Conservation (phyloP, 2,888 invertebrate species). For the Drosophila subquinaria region DNA sequence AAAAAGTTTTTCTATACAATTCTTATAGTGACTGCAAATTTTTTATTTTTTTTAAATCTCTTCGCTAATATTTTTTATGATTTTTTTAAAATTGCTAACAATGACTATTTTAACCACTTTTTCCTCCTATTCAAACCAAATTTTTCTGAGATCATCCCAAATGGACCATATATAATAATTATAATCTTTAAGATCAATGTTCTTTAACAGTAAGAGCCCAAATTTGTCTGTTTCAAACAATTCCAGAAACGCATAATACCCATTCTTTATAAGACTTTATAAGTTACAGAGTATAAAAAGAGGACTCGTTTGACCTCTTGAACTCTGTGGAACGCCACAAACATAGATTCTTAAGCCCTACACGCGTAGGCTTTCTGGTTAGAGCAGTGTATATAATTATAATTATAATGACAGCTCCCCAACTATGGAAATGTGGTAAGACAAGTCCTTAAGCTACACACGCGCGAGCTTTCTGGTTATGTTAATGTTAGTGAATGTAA, state of each 20-base stretch:
- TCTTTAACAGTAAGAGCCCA: background rate
- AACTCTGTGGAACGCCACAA: background rate
- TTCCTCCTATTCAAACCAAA: too few relatives aligned
- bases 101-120: too few relatives aligned
- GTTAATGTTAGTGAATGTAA: background rate
- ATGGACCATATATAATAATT: too few relatives aligned
- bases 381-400: background rate
- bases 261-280: background rate
- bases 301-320: slow-evolving; percentile 1
- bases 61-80: too few relatives aligned
- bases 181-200: background rate
- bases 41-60: too few relatives aligned
- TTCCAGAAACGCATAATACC: background rate
- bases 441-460: background rate
- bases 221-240: background rate
- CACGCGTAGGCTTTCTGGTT: background rate
- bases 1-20: too few relatives aligned
- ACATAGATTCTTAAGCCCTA: background rate
- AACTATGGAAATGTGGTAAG: background rate
- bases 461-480: background rate
- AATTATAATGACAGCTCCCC: slow-evolving; percentile 1
- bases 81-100: too few relatives aligned
- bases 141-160: background rate
- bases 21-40: too few relatives aligned
- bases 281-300: background rate